Base-by-base conservation (phyloP, 1,140 invertebrate species). In the Platorchestia sp. region DNA sequence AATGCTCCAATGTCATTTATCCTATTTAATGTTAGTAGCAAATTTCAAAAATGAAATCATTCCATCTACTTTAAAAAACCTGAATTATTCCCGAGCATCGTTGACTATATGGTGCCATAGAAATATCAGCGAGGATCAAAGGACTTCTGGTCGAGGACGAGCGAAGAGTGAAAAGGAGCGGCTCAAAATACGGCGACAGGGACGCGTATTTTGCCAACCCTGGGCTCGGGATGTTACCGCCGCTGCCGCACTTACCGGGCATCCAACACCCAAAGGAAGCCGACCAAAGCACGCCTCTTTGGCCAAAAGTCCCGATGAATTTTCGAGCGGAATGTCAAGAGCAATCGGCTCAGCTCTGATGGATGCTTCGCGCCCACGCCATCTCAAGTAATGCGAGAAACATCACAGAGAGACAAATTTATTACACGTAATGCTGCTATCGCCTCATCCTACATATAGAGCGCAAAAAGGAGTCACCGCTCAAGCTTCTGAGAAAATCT, bases 331-430 rank as follows among this genome's bases (percentile, higher is more conserved):
- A 90, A 44, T 90, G 87, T 90, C 87, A 90, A 42, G 41, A 90
- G 87, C 87, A 90, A 90, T 90, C 87, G 87, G 87, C 87, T 90
- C 87, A 90, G 41, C 41, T 22, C 41, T 90, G 87, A 90, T 90
- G 41, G 87, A 90, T 90, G 59, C 59, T 75, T 75, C 59, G 59
- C 36, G 59, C 59, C 59, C 36, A 3, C 36, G 14, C 59, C 14
- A 75, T 75, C 59, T 75, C 59, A 75, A 75, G 59, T 75, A 75
- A 75, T 75, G 36, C 27, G 59, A 75, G 47, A 75, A 75, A 75
- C 14, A 75, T 75, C 59, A 75, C 47, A 19, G 47, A 51, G 6
- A 75, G 27, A 27, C 59, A 75, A 75, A 75, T 75, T 75, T 75
- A 75, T 10, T 27, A 75, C 59, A 36, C 14, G 27, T 22, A 75